Percentiles rank a stretch among this genome's conserved stretches.
phyloP scores from a whole-genome alignment of 2,113 vertebrate species.

The Gasterosteus nipponicus region DNA sequence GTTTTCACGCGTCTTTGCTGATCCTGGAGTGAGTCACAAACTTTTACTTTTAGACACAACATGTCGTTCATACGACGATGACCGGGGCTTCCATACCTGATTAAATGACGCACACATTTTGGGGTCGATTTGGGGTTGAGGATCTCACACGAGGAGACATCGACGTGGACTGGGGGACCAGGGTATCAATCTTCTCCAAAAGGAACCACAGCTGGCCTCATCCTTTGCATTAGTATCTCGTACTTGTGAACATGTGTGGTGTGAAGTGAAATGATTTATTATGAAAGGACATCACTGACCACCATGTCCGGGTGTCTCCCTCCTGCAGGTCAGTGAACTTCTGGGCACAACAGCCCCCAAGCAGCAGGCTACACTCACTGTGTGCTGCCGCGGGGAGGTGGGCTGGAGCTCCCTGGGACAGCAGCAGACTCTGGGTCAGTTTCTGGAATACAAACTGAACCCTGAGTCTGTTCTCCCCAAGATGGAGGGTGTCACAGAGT shows the following conservation, averaged over 20 bases:
- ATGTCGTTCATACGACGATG: not conserved
- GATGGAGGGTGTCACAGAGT: constrained; percentile 96
- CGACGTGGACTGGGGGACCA: not conserved
- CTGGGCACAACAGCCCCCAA: constrained; percentile 86
- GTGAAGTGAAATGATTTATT: not conserved
- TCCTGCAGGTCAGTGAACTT: constrained; percentile 86
- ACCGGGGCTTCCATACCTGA: too few species aligned
- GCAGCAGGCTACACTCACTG: constrained; percentile 89
- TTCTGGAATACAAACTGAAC: constrained; percentile 89
- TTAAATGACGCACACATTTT: not conserved
- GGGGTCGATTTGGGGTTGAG: not conserved
- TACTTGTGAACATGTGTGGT: not conserved
- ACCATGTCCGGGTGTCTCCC: constrained; percentile 35
- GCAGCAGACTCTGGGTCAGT: constrained; percentile 80
- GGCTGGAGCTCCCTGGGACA: constrained; percentile 91
- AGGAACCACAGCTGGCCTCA: not conserved
- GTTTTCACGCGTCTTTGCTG: constrained; percentile 86
- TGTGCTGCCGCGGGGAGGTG: constrained; percentile 91
- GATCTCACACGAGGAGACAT: too few species aligned
- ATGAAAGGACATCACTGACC: constrained; percentile 13
- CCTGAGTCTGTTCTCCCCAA: constrained; percentile 87
- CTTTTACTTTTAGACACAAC: not conserved
- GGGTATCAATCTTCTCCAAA: not conserved
- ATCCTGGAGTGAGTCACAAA: constrained; percentile 86
- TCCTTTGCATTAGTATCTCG: not conserved